Evolutionary conservation across 2,888 invertebrate genomes (phyloP), one percentile per base, ranked within the genome.

Genomic region (Idaea biselata): DNA sequence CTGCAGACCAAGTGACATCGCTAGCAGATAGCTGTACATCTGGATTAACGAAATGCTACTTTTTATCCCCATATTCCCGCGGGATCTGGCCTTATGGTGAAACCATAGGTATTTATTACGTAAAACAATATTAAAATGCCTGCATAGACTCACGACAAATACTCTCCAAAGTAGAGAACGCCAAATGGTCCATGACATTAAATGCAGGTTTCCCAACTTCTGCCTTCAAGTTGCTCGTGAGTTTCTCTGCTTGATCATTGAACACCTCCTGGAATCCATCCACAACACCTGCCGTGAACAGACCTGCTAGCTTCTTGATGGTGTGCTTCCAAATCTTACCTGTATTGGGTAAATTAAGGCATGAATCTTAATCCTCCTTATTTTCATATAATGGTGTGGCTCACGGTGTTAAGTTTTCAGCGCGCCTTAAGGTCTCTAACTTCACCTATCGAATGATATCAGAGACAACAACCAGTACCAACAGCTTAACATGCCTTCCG

Each of bases 121-220:
- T 25, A 25, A 3, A 3, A 1, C 5, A 5, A 25, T 25, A 25
- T 25, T 3, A 25, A 25, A 25, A 25, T 25, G 25, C 3, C 3
- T 25, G 25, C n/a, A n/a, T n/a, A n/a, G 1, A 79, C 84, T 84
- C 67, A 88, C 89, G 86, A 61, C 87, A 88, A 56, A 89, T 86
- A 16, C 85, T 66, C 64, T 88, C 88, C 59, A 89, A 62, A 0
- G 88, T 84, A 1, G 76, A 73, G n/a, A 73, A 73, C 0, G 85
- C 79, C 32, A 89, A 63, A 56, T 83, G 76, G 3, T 82, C 62
- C 64, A 83, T 68, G 0, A 78, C 68, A 61, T 88, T 77, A 32
- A 87, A 85, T 0, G 88, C 83, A n/a, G 74, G 75, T 1, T 64
- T 60, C 1, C 79, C 82, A 0, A 73, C 80, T 60, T 82, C 78